These are phyloP conservation scores for Oplegnathus fasciatus DNA, from an alignment of 2,113 vertebrate genomes.

Conservation along the genomic window DNA sequence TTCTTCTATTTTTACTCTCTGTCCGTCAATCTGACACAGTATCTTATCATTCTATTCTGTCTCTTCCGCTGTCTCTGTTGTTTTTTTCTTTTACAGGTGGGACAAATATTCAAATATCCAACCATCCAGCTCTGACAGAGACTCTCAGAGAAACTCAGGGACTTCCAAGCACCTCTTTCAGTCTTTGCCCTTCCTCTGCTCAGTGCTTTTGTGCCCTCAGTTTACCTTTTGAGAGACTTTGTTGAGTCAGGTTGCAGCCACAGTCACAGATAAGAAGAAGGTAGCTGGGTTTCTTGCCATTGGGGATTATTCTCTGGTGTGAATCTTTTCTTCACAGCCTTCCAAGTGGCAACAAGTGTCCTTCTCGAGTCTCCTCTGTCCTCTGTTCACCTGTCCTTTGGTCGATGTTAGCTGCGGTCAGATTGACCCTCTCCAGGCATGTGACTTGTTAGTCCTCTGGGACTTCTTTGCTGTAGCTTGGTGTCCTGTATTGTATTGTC, in stretches of 20 bases:
- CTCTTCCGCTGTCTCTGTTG: slow-evolving; percentile 66
- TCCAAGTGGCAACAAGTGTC: slow-evolving; percentile 49
- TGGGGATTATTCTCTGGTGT: slow-evolving; percentile 48
- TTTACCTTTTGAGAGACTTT: slow-evolving; percentile 57
- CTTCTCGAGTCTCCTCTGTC: slow-evolving; percentile 39
- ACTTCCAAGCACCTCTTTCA: slow-evolving; percentile 53
- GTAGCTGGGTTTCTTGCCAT: slow-evolving; percentile 39
- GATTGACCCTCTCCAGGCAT: slow-evolving; percentile 29
- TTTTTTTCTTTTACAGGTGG: slow-evolving; percentile 70
- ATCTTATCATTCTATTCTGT: slow-evolving; percentile 55
- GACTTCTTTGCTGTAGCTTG: slow-evolving; percentile 20
- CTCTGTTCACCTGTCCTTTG: slow-evolving; percentile 39
- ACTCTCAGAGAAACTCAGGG: slow-evolving; percentile 38
- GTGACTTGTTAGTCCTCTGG: slow-evolving; percentile 29
- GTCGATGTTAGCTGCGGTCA: slow-evolving; percentile 23
- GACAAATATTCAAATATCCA: slow-evolving; percentile 41
- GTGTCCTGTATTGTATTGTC: slow-evolving; percentile 39
- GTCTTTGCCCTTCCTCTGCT: slow-evolving; percentile 63
- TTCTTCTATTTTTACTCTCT: slow-evolving; percentile 49
- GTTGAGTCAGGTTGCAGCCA: slow-evolving; percentile 51
- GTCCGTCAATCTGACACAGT: slow-evolving; percentile 35
- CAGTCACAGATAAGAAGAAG: slow-evolving; percentile 58
- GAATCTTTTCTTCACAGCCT: slow-evolving; percentile 49
- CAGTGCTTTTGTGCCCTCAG: slow-evolving; percentile 56
- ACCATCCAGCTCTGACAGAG: slow-evolving; percentile 21